Evolutionary conservation across 2,888 invertebrate species (phyloP).

Genomic region (Eledone cirrhosa): DNA sequence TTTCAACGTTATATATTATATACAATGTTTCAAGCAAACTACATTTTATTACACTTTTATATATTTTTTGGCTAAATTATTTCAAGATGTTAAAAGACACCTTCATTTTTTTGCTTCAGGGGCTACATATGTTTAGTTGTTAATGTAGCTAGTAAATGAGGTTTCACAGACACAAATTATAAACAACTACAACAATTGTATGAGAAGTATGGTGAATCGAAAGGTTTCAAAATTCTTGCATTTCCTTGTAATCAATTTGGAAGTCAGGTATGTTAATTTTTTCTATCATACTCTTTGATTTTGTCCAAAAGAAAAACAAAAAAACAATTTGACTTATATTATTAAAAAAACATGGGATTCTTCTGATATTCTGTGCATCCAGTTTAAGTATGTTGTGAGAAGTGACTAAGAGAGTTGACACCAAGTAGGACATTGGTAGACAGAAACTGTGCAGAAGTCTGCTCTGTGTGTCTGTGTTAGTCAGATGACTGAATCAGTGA

Average conservation of each 20-base stretch:
- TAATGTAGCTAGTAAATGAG: conserved; percentile 87
- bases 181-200: conserved; percentile 79
- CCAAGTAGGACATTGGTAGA: too few species aligned
- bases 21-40: too few species aligned
- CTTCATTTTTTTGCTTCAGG: conserved; percentile 57
- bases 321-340: too few species aligned
- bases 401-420: too few species aligned
- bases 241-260: conserved; percentile 89
- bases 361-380: too few species aligned
- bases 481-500: too few species aligned
- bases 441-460: too few species aligned
- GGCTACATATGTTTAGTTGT: conserved; percentile 83
- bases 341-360: too few species aligned
- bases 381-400: too few species aligned
- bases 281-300: not conserved
- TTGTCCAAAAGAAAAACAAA: not conserved
- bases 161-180: conserved; percentile 81
- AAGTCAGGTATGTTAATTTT: conserved; percentile 64
- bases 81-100: not conserved
- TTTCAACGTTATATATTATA: too few species aligned
- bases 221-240: conserved; percentile 79
- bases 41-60: not conserved
- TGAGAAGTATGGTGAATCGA: conserved; percentile 74
- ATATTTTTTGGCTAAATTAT: not conserved
- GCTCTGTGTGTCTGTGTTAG: too few species aligned